Evolutionary conservation across 2,888 invertebrate genomes (phyloP).

Genomic region (Ischnura elegans): DNA sequence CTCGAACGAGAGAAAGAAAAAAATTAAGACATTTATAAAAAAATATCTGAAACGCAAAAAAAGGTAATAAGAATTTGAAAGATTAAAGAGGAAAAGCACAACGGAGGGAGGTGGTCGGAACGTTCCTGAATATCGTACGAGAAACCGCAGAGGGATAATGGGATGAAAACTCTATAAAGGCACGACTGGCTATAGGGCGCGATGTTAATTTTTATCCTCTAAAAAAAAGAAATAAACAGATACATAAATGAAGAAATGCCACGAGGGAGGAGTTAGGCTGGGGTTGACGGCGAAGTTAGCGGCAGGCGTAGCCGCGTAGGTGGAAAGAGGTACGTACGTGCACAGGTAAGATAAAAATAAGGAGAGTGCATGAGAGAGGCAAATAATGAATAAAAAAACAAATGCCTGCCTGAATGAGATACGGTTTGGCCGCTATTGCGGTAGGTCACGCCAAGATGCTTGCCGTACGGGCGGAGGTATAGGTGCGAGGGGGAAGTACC

Average conservation of each 20-base stretch:
- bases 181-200: background rate
- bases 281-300: background rate
- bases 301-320: background rate
- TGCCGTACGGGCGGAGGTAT: background rate
- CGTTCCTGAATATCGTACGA: constrained; percentile 26
- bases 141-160: background rate
- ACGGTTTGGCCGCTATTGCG: constrained; percentile 10
- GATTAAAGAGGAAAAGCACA: background rate
- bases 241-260: background rate
- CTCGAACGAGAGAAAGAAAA: background rate
- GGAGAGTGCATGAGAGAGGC: background rate
- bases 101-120: background rate
- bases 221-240: background rate
- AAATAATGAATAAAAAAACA: background rate
- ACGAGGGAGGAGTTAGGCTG: background rate
- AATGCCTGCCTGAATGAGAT: constrained; percentile 2
- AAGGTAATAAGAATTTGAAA: background rate
- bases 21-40: too few species aligned
- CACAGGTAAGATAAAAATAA: background rate
- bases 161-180: background rate
- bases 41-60: background rate
- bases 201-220: background rate
- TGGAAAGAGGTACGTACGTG: background rate
- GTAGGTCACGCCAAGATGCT: constrained; percentile 14
- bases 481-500: background rate